Percentiles rank a stretch among this genome's conserved stretches.
Evolutionary conservation across 2,888 invertebrate species (phyloP).

Genomic region (Agrotis segetum): DNA sequence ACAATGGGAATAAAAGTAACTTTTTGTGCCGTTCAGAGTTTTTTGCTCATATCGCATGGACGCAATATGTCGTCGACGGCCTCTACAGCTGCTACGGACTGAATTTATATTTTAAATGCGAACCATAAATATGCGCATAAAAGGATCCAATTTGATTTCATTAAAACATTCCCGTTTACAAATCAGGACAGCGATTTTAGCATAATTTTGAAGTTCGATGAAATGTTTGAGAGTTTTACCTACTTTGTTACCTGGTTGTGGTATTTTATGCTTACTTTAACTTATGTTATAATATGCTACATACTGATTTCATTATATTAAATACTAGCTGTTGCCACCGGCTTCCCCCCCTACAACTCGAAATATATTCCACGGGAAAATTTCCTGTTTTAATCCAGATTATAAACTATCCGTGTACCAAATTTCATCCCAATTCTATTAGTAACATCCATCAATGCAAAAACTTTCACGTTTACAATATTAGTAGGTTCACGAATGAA

Average conservation of each 20-base stretch:
- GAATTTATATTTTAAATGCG: constrained; percentile 74
- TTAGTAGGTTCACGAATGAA: no score
- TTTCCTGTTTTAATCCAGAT: no score
- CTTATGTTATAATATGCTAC: neutral
- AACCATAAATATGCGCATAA: constrained; percentile 89
- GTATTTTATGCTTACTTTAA: constrained; percentile 5
- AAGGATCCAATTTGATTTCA: constrained; percentile 84
- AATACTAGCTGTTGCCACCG: no score
- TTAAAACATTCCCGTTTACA: constrained; percentile 75
- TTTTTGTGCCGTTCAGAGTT: constrained; percentile 63
- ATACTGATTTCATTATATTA: neutral
- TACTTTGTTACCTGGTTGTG: constrained; percentile 8
- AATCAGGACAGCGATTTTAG: constrained; percentile 68
- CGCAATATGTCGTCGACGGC: constrained; percentile 75
- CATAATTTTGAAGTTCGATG: constrained; percentile 69
- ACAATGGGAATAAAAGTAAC: constrained; percentile 56
- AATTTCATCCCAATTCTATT: no score
- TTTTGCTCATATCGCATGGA: constrained; percentile 71
- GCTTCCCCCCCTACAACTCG: no score
- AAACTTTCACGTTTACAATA: no score
- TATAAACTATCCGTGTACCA: no score
- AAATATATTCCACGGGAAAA: no score
- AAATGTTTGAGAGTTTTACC: constrained; percentile 35
- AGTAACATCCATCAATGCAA: no score
- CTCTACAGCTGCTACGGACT: constrained; percentile 66